These are phyloP conservation scores for Melanotaenia trifasciata DNA, from an alignment of 2,797 vertebrate species.

Conservation along the genomic window DNA sequence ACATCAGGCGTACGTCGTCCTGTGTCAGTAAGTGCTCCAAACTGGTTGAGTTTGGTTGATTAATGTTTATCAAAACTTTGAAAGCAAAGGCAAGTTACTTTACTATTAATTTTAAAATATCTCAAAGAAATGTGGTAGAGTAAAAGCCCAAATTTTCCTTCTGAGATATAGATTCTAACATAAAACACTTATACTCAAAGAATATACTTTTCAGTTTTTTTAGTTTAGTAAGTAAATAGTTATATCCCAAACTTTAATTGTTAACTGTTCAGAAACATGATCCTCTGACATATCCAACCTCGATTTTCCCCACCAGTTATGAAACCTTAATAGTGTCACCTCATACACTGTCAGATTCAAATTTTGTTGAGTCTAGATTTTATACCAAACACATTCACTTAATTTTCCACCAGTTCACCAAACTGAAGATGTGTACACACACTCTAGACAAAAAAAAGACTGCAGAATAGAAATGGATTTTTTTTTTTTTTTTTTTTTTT, in stretches of 20 bases:
- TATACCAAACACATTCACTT: neutral
- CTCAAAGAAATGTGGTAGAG: neutral
- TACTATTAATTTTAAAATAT: neutral
- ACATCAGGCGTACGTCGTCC: constrained; percentile 20
- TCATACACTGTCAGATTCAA: neutral
- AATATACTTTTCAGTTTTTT: fast-evolving
- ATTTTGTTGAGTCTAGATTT: neutral
- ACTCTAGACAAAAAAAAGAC: too few relatives aligned
- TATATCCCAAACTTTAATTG: neutral
- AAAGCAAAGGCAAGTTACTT: neutral
- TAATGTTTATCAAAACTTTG: neutral
- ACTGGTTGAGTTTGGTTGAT: constrained; percentile 9
- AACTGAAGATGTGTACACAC: neutral
- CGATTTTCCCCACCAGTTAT: neutral
- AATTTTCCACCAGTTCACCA: neutral
- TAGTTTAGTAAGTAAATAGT: neutral
- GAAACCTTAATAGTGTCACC: neutral
- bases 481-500: too few relatives aligned
- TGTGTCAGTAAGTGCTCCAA: constrained; percentile 4
- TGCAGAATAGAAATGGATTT: too few relatives aligned
- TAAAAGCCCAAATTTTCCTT: neutral
- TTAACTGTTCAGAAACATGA: neutral
- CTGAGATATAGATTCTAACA: neutral
- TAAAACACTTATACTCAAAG: neutral
- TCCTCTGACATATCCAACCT: neutral